Base-by-base conservation (phyloP, 1,140 invertebrate genomes). In the Prorops nasuta region DNA sequence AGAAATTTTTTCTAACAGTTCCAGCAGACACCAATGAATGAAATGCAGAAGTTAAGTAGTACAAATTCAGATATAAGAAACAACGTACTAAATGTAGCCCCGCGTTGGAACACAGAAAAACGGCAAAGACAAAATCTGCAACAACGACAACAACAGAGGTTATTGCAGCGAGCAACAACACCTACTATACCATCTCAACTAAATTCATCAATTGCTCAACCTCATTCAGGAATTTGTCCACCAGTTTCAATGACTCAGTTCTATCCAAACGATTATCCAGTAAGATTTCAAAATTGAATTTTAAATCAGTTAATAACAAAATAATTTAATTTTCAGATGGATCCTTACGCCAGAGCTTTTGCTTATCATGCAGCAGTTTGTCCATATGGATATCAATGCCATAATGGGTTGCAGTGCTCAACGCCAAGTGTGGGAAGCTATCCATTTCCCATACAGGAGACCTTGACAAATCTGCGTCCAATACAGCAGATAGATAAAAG, bases 251-350 rank as follows among this genome's bases (percentile, higher is more conserved):
- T 24, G 7, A 28, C 35, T 35, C 51, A 62, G 31, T 59, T 63
- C 31, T 71, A 63, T 28, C 38, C 64, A 4, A 47, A 51, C 10
- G 68, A 67, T 51, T 71, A 68, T 38, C 9, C 62, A 7, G 71
- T 73, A 56, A 67, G 56, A 28, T 35, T 21, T 31, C 28, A 18
- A 16, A 36, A 20, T 28, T 28, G 4, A 28, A 6, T 10, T 28
- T 16, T 18, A 39, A 39, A 39, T 42, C 20, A 17, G 8, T 39
- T 16, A 18, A 9, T 39, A 38, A 35, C 14, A 1, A 16, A 6
- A 14, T 35, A 14, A 8, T 12, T 15, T 16, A 10, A 9, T 44
- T 59, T 59, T 8, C 42, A 72, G 70, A 54, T 71, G 4, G 59
- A 69, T 42, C 60, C 65, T 3, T 71, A 65, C 14, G 28, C 37